Conservation (phyloP, 2,113 vertebrate genomes). For the Pollachius pollachius region DNA sequence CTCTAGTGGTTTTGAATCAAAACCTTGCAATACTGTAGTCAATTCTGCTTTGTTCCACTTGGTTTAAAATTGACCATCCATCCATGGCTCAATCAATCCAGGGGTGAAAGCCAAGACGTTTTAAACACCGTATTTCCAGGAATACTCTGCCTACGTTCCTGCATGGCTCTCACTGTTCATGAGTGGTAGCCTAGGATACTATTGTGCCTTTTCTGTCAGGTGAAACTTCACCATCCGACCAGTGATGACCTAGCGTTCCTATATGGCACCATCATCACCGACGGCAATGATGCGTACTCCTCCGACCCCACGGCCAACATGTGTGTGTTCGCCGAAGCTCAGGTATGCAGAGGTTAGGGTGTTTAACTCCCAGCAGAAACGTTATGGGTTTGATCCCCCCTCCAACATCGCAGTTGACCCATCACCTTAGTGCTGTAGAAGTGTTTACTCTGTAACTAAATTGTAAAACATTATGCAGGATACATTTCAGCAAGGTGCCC, state of each 20-base stretch:
- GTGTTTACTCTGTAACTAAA: no score
- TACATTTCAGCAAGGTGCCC: no score
- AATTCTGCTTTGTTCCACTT: no score
- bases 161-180: background rate
- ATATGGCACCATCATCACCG: slow-evolving; percentile 93
- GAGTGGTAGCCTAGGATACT: background rate
- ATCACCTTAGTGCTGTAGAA: no score
- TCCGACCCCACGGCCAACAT: slow-evolving; percentile 86
- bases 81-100: no score
- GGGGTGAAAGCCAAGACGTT: no score
- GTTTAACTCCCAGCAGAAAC: no score
- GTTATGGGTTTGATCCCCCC: no score
- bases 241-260: slow-evolving; percentile 90
- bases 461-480: no score
- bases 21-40: background rate
- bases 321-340: slow-evolving; percentile 93
- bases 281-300: slow-evolving; percentile 84
- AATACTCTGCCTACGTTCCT: background rate
- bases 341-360: slow-evolving; percentile 74
- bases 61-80: no score
- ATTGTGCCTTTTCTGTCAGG: slow-evolving; percentile 58
- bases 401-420: no score
- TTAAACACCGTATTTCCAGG: background rate
- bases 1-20: background rate
- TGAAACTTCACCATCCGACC: slow-evolving; percentile 84